These are phyloP conservation scores for Xanthia icteritia DNA, from an alignment of 2,888 invertebrate genomes.

Conservation along the genomic window DNA sequence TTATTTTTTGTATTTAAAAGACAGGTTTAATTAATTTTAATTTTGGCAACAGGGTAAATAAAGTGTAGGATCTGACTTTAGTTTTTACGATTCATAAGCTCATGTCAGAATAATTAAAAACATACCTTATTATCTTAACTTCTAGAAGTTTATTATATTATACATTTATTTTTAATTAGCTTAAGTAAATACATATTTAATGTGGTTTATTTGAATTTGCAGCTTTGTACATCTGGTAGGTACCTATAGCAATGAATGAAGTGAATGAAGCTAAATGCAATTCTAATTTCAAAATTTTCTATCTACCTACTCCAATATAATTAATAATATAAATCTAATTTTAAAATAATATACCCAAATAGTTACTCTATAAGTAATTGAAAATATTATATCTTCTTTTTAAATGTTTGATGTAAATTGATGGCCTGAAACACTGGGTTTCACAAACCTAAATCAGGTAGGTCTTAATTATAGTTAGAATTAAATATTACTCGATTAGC, in stretches of 20 bases:
- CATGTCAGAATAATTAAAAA: conserved; percentile 21
- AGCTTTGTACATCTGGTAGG: background rate
- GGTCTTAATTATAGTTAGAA: too few relatives aligned
- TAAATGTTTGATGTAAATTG: too few relatives aligned
- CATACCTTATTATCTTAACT: conserved; percentile 4
- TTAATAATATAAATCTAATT: too few relatives aligned
- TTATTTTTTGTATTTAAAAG: conserved; percentile 1
- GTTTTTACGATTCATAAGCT: conserved; percentile 13
- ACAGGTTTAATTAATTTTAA: conserved; percentile 29
- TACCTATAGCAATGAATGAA: too few relatives aligned
- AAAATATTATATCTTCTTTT: too few relatives aligned
- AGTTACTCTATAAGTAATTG: too few relatives aligned
- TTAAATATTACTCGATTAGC: too few relatives aligned
- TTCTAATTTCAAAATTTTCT: too few relatives aligned
- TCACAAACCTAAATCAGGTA: too few relatives aligned
- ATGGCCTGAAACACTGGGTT: too few relatives aligned
- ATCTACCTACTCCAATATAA: too few relatives aligned
- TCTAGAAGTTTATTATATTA: background rate
- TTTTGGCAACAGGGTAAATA: background rate
- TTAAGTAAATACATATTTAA: background rate
- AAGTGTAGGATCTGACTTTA: background rate
- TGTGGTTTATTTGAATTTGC: background rate
- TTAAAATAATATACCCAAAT: too few relatives aligned
- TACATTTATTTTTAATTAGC: background rate
- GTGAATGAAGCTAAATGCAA: background rate